phyloP scores from a whole-genome alignment of 1,140 invertebrate species.

The Odontomachus brunneus region DNA sequence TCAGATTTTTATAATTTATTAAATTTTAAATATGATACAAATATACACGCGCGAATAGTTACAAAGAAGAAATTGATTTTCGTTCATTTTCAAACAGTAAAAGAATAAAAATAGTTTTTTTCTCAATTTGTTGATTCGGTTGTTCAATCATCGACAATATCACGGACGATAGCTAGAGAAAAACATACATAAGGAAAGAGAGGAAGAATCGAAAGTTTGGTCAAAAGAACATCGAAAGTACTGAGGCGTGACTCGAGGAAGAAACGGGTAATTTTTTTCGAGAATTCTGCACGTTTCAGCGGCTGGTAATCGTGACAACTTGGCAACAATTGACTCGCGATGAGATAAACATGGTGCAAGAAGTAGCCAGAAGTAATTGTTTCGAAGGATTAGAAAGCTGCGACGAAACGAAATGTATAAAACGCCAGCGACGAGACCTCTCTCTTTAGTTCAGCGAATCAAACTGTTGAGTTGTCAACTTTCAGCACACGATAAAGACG shows the following conservation, averaged over 20 bases:
- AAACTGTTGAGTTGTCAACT: slow-evolving; percentile 39
- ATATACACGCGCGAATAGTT: too few species aligned
- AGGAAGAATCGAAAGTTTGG: slow-evolving; percentile 34
- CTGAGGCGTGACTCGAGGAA: slow-evolving; percentile 30
- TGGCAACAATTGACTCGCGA: slow-evolving; percentile 15
- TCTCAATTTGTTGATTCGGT: not conserved
- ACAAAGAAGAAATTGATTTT: not conserved
- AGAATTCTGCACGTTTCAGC: slow-evolving; percentile 13
- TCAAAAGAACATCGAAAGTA: slow-evolving; percentile 44
- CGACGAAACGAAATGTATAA: slow-evolving; percentile 78
- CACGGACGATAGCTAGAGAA: not conserved
- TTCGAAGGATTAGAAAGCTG: slow-evolving; percentile 77
- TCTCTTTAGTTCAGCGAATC: slow-evolving; percentile 57
- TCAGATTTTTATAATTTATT: slow-evolving; percentile 9
- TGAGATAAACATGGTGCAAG: slow-evolving; percentile 55
- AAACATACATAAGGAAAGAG: not conserved
- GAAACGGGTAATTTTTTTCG: slow-evolving; percentile 38
- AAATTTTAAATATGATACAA: not conserved
- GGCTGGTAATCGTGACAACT: slow-evolving; percentile 3
- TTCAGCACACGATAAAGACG: slow-evolving; percentile 29
- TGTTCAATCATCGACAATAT: slow-evolving; percentile 9
- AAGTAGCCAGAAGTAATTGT: slow-evolving; percentile 65
- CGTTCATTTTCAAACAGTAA: slow-evolving; percentile 1
- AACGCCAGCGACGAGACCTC: slow-evolving; percentile 52
- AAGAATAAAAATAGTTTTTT: slow-evolving; percentile 6